Evolutionary conservation across 1,140 invertebrate genomes (phyloP).

Genomic region (Drosophila ercepeae): DNA sequence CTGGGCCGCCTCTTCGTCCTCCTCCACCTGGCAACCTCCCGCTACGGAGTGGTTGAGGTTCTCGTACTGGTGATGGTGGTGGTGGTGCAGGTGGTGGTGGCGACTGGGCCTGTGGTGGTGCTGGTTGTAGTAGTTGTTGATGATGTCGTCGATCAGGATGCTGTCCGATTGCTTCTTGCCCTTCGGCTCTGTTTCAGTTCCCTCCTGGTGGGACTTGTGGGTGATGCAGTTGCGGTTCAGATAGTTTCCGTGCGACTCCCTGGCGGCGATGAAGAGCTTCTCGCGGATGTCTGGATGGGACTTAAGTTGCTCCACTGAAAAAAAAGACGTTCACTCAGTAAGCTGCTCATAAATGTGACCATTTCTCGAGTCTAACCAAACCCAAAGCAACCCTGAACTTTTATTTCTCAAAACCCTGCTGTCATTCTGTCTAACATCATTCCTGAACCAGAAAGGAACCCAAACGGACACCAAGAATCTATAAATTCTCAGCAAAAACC

Average conservation of each 20-base stretch:
- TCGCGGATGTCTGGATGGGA: conserved; percentile 88
- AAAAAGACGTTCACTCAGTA: no score
- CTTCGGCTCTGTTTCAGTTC: conserved; percentile 21
- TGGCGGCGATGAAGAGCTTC: conserved; percentile 88
- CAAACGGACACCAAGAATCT: conserved; percentile 8
- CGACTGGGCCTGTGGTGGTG: conserved; percentile 42
- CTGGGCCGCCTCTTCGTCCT: conserved; percentile 88
- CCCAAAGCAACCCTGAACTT: no score
- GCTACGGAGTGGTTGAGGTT: conserved; percentile 42
- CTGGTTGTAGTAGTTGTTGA: conserved; percentile 78
- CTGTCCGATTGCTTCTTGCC: conserved; percentile 60
- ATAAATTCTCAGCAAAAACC: conserved; percentile 31
- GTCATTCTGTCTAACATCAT: conserved; percentile 29
- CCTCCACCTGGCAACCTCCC: conserved; percentile 52
- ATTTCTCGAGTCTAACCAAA: no score
- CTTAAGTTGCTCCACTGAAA: conserved; percentile 91
- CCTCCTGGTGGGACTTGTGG: conserved; percentile 38
- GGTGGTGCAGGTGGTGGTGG: conserved; percentile 18
- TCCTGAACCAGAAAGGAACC: conserved; percentile 13
- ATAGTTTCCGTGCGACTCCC: conserved; percentile 84
- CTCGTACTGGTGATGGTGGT: conserved; percentile 58
- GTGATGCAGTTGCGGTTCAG: conserved; percentile 86
- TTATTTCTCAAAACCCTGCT: no score
- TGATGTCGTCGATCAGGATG: conserved; percentile 74
- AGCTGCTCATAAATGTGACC: no score